Conservation (phyloP, 2,888 invertebrate species). For the Globia sparganii region DNA sequence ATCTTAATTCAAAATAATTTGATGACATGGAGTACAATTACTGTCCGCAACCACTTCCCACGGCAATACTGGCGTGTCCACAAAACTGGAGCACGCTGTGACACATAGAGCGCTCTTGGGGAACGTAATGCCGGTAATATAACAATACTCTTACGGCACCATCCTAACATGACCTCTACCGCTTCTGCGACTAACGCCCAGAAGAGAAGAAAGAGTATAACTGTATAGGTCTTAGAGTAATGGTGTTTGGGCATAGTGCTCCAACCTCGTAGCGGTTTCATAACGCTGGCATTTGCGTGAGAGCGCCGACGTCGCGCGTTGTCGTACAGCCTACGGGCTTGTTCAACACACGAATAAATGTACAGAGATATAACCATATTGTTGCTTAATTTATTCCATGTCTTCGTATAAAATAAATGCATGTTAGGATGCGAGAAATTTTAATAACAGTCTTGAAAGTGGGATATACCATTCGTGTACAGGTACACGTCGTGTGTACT, state of each 20-base stretch:
- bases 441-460: constrained; percentile 7
- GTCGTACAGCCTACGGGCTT: constrained; percentile 75
- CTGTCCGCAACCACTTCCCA: constrained; percentile 84
- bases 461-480: constrained; percentile 1
- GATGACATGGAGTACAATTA: constrained; percentile 71
- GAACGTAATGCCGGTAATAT: constrained; percentile 81
- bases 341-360: constrained; percentile 69
- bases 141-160: constrained; percentile 72
- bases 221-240: constrained; percentile 69
- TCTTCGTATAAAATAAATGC: constrained; percentile 55
- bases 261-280: constrained; percentile 77
- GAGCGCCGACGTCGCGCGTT: constrained; percentile 75
- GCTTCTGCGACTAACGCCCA: constrained; percentile 52
- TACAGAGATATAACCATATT: constrained; percentile 51
- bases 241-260: constrained; percentile 71
- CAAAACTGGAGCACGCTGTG: constrained; percentile 84
- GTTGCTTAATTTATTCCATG: constrained; percentile 58
- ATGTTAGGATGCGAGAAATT: constrained; percentile 15
- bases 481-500: not conserved
- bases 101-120: constrained; percentile 81
- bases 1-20: constrained; percentile 67
- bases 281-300: constrained; percentile 83
- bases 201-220: constrained; percentile 58
- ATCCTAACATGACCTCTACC: constrained; percentile 72
- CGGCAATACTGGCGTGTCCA: constrained; percentile 77